phyloP scores from a whole-genome alignment of 2,797 vertebrate species.

The Dryobates pubescens region DNA sequence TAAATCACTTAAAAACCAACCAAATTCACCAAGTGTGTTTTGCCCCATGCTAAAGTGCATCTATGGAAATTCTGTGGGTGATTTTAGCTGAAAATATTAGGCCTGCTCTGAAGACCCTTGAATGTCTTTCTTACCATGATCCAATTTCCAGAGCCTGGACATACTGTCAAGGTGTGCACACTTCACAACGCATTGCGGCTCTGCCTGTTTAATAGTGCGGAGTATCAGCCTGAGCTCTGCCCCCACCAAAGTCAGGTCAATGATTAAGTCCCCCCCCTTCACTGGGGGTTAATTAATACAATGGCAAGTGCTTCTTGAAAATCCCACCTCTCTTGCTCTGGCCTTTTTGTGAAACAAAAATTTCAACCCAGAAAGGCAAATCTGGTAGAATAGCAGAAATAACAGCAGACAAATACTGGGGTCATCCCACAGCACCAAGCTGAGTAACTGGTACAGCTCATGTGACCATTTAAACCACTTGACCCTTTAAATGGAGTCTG shows the following conservation, averaged over 20 bases:
- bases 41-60: not conserved
- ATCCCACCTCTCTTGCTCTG: not conserved
- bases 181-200: not conserved
- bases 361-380: not conserved
- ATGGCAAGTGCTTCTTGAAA: not conserved
- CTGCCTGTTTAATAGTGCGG: fast-evolving
- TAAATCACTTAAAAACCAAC: not conserved
- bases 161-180: not conserved
- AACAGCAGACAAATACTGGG: not conserved
- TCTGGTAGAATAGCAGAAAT: not conserved
- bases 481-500: not conserved
- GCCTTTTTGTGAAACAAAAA: not conserved
- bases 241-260: not conserved
- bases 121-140: not conserved
- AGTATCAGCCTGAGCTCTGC: not conserved
- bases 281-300: not conserved
- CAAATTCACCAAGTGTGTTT: not conserved
- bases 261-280: not conserved
- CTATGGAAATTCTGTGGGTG: not conserved
- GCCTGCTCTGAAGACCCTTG: not conserved
- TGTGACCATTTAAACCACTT: not conserved
- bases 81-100: not conserved
- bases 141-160: not conserved
- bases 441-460: not conserved
- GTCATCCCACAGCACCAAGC: not conserved